Evolutionary conservation across 1,140 invertebrate genomes (phyloP).

Genomic region (Zaprionus africanus): DNA sequence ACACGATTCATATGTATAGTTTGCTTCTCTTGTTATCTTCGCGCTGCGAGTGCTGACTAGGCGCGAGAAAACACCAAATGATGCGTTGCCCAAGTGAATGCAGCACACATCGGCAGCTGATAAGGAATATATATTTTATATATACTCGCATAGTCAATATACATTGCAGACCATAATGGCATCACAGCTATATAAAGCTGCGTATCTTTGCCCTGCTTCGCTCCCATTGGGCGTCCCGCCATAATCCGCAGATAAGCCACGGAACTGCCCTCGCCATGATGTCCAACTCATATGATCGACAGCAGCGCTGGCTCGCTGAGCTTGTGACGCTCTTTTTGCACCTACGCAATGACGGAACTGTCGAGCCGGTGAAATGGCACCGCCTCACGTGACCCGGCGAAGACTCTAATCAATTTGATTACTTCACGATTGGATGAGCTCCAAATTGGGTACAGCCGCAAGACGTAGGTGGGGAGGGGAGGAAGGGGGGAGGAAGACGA

Average conservation of each 20-base stretch:
- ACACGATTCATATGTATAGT: neutral
- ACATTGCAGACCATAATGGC: neutral
- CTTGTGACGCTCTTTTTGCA: conserved; percentile 71
- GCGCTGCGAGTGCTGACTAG: neutral
- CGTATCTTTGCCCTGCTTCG: neutral
- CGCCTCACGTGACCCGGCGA: conserved; percentile 30
- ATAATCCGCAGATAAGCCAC: conserved; percentile 1
- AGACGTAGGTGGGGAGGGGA: neutral
- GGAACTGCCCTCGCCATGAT: conserved; percentile 23
- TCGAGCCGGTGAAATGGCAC: conserved; percentile 31
- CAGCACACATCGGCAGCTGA: neutral
- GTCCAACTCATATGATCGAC: conserved; percentile 62
- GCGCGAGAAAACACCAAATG: neutral
- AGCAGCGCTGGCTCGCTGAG: conserved; percentile 6
- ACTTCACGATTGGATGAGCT: conserved; percentile 16
- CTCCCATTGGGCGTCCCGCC: neutral
- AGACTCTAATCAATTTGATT: conserved; percentile 46
- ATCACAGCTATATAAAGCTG: neutral
- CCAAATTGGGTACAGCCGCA: neutral
- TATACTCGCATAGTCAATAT: too few species aligned
- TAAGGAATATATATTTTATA: neutral
- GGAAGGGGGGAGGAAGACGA: neutral
- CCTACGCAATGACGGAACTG: conserved; percentile 61
- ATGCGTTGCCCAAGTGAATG: neutral
- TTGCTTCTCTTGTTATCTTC: neutral